These are phyloP conservation scores for Myiotriccus ornatus DNA, from an alignment of 2,797 vertebrate species.

Conservation along the genomic window DNA sequence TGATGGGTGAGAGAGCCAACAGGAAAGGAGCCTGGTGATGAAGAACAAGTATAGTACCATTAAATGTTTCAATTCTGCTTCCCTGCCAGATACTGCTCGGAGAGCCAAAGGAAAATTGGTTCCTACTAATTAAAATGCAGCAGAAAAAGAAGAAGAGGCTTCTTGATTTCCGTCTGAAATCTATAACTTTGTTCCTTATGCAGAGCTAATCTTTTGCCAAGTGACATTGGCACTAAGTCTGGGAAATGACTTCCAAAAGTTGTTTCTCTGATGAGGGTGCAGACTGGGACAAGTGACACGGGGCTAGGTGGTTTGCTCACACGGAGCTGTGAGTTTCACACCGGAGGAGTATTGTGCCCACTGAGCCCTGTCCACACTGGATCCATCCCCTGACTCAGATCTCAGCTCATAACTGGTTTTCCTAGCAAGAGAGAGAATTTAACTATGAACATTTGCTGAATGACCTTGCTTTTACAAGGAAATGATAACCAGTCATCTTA, in stretches of 20 bases:
- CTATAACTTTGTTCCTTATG: background rate
- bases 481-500: background rate
- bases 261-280: background rate
- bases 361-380: background rate
- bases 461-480: background rate
- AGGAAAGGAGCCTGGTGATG: background rate
- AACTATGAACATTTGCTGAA: background rate
- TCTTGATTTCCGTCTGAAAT: constrained; percentile 14
- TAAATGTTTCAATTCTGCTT: background rate
- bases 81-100: background rate
- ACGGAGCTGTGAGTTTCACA: background rate
- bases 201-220: constrained; percentile 16
- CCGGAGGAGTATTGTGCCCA: background rate
- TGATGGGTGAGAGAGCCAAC: background rate
- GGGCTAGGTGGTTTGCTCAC: background rate
- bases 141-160: background rate
- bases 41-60: background rate
- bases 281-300: background rate
- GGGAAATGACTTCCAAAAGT: background rate
- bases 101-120: background rate
- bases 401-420: background rate
- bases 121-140: background rate
- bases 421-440: background rate
- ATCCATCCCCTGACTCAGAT: background rate
- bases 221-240: background rate